These are phyloP conservation scores for Drosophila ezoana DNA, from an alignment of 2,888 invertebrate genomes.

Conservation along the genomic window DNA sequence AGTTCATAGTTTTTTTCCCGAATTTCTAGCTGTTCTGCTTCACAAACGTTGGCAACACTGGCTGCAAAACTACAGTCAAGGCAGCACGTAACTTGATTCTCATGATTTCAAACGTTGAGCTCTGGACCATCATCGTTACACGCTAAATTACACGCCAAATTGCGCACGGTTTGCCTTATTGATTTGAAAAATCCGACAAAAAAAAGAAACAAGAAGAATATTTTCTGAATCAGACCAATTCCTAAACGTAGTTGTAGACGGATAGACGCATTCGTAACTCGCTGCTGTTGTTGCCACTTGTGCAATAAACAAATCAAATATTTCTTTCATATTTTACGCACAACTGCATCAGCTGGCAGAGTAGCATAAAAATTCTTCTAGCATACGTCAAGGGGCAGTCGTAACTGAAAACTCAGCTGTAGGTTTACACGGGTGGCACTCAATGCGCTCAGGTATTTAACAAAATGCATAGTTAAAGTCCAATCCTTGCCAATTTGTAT, in stretches of 20 bases:
- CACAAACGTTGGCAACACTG: constrained; percentile 15
- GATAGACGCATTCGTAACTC: constrained; percentile 12
- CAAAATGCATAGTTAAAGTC: constrained; percentile 65
- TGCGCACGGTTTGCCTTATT: constrained; percentile 73
- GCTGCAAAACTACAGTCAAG: constrained; percentile 3
- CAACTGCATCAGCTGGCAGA: constrained; percentile 58
- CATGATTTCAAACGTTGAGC: constrained; percentile 23
- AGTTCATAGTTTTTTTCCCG: too few relatives aligned
- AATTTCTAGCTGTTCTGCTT: background rate
- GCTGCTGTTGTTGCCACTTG: constrained; percentile 57
- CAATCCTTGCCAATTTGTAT: constrained; percentile 48
- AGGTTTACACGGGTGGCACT: constrained; percentile 16
- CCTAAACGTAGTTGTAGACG: constrained; percentile 24
- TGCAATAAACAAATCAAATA: constrained; percentile 79
- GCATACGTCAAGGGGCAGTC: constrained; percentile 36
- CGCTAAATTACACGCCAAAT: constrained; percentile 78
- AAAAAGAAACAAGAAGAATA: background rate
- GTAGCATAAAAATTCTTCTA: constrained; percentile 48
- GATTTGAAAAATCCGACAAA: constrained; percentile 57
- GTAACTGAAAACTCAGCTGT: background rate
- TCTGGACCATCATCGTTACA: constrained; percentile 71
- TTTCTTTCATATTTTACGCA: constrained; percentile 76
- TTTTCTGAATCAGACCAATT: constrained; percentile 29
- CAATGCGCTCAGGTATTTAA: constrained; percentile 52
- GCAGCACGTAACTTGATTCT: constrained; percentile 7